Base-by-base conservation (phyloP, 2,113 vertebrate species). In the Sylvietta virens region DNA sequence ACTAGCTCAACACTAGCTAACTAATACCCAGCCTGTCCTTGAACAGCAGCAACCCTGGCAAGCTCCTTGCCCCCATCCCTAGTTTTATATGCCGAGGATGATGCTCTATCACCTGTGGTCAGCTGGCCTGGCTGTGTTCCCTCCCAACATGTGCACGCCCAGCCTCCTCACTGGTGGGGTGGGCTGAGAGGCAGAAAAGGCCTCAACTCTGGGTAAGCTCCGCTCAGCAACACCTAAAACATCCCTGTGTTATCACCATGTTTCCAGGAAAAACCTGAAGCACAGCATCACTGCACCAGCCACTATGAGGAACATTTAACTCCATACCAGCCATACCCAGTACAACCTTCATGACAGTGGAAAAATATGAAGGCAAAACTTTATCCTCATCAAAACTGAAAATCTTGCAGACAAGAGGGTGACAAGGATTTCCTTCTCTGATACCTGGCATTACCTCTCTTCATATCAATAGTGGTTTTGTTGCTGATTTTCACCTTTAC, bases 41-140 rank as follows among this genome's bases (percentile, higher is more conserved):
- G 28, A 86, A 24, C 47, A 67, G 30, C 10, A 30, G 54, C 83
- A 79, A 57, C 42, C 45, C 60, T 3, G 3, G 51, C 11, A 61
- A 57, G 66, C 37, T 27, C 17, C 10, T 19, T 8, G 4, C 5
- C 3, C 28, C 14, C 3, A 9, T 6, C 40, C 51, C 14, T 8
- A 2, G 3, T 37, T 57, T 70, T 57, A 5, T 16, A 35, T 21
- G 13, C 21, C 2, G 7, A 69, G 35, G 44, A 17, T 3, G 17
- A 28, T 0, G 0, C 8, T 11, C 8, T 6, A 0, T 1, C 9
- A 58, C 13, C 50, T 50, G 19, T 10, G 57, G 57, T 13, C 45
- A 70, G 33, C 51, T 91, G 54, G 69, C 50, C 70, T 15, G 1
- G 16, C 91, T 50, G 20, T 50, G 54, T 28, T 39, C 16, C 28